Conservation (phyloP, 2,888 invertebrate genomes). For the Chloroclysta siterata region DNA sequence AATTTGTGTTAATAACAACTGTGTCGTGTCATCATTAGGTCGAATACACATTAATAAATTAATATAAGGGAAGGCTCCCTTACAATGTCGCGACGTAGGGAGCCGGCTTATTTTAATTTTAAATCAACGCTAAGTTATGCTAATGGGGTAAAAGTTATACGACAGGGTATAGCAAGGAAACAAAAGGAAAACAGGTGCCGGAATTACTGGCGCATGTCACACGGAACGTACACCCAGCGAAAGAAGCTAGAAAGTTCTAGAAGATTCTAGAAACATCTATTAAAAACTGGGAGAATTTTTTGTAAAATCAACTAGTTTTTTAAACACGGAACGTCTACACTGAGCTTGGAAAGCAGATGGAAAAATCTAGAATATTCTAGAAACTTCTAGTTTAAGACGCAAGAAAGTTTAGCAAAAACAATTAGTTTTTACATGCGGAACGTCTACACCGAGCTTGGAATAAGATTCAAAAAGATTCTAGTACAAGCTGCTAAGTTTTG, state of each 20-base stretch:
- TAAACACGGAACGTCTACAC: no score
- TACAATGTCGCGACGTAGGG: conserved; percentile 42
- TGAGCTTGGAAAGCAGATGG: no score
- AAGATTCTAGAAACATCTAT: background rate
- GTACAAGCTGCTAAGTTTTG: no score
- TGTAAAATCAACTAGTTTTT: no score
- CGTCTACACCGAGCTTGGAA: no score
- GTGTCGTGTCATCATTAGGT: conserved; percentile 29
- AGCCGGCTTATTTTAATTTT: conserved; percentile 58
- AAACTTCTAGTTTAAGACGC: no score
- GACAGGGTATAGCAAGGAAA: conserved; percentile 35
- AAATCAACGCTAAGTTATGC: conserved; percentile 57
- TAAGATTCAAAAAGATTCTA: no score
- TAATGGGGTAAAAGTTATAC: conserved; percentile 48
- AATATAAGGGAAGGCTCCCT: conserved; percentile 22
- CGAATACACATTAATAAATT: conserved; percentile 50
- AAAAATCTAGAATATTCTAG: no score
- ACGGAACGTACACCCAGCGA: background rate
- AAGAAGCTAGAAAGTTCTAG: background rate
- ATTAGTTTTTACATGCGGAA: no score
- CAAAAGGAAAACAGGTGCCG: conserved; percentile 22
- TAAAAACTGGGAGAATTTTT: background rate
- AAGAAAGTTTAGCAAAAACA: no score
- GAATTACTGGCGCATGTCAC: background rate
- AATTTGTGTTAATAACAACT: background rate